phyloP scores from a whole-genome alignment of 2,113 vertebrate genomes.

The Thamnaconus septentrionalis region DNA sequence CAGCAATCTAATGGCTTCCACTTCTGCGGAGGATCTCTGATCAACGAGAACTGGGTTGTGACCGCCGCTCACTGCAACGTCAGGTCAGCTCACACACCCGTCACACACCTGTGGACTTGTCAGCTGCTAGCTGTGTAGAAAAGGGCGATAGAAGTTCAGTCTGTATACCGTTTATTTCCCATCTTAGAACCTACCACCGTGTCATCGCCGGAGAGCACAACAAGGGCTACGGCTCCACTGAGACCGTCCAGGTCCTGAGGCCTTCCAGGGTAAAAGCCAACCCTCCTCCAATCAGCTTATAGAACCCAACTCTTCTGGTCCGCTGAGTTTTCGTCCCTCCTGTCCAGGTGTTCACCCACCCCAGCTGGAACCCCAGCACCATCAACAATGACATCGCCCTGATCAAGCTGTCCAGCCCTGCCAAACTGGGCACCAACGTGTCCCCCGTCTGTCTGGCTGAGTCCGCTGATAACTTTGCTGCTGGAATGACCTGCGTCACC shows the following conservation, averaged over 20 bases:
- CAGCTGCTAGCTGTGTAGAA: too few species aligned
- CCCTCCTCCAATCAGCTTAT: background rate
- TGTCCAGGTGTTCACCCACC: conserved; percentile 74
- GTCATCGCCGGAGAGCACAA: conserved; percentile 85
- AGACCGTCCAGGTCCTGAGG: conserved; percentile 72
- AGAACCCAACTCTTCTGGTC: background rate
- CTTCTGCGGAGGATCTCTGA: conserved; percentile 81
- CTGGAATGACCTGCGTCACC: conserved; percentile 70
- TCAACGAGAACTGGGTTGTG: conserved; percentile 78
- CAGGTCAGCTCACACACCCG: conserved; percentile 65
- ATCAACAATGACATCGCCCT: conserved; percentile 76
- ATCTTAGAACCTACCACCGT: conserved; percentile 73
- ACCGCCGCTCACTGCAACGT: conserved; percentile 80
- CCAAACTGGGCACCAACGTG: conserved; percentile 46
- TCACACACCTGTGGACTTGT: background rate
- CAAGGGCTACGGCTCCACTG: conserved; percentile 51
- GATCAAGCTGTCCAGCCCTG: conserved; percentile 69
- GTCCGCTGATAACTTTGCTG: conserved; percentile 38
- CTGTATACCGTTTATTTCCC: conserved; percentile 4
- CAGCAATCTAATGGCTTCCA: conserved; percentile 78
- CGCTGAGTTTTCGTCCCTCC: too few species aligned
- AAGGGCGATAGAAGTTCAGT: background rate
- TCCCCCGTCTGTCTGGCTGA: conserved; percentile 53
- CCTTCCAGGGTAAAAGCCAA: conserved; percentile 72
- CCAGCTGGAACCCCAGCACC: conserved; percentile 64